Evolutionary conservation across 2,113 vertebrate species (phyloP), one percentile per base, ranked within the genome.

Genomic region (Origma solitaria): DNA sequence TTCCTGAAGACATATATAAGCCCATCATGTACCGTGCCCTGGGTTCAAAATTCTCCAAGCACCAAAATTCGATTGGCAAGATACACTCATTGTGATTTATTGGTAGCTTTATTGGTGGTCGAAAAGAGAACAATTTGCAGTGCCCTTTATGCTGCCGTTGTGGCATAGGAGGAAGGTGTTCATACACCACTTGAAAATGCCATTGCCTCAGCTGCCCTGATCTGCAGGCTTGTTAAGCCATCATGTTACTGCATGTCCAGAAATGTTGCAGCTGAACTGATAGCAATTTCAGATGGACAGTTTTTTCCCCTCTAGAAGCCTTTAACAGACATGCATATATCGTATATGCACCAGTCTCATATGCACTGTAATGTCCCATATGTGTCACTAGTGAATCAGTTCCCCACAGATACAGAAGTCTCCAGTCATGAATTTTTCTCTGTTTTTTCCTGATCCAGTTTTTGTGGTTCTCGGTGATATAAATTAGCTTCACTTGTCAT

Each of bases 301-400:
- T 17, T 70, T 57, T 31, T 21, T 66, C 50, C 38, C 9, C 17
- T 73, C 20, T 40, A 24, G 31, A 61, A 60, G 37, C 9, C 38
- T 66, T 61, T 50, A 33, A 47, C 3, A 66, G 45, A 22, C 20
- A 3, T 19, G 15, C 1, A 7, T 45, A 28, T 57, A 45, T 27
- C 21, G 2, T 79, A 15, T 8, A 7, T 30, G 30, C 2, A 1
- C 15, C 53, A 57, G 22, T 86, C 7, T 31, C 6, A 3, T 56
- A 30, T 0, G 0, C 24, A 65, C 30, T 14, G 1, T 53, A 16
- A 24, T 54, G 37, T 77, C 28, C 13, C 13, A 1, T 38, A 15
- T 54, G 18, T 61, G 54, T 49, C 54, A 23, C 11, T 27, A 31
- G 24, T 53, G 20, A 5, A 57, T 73, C 54, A 50, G 3, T 70